These are phyloP conservation scores for Centropus unirufus DNA, from an alignment of 2,113 vertebrate species.

Conservation along the genomic window DNA sequence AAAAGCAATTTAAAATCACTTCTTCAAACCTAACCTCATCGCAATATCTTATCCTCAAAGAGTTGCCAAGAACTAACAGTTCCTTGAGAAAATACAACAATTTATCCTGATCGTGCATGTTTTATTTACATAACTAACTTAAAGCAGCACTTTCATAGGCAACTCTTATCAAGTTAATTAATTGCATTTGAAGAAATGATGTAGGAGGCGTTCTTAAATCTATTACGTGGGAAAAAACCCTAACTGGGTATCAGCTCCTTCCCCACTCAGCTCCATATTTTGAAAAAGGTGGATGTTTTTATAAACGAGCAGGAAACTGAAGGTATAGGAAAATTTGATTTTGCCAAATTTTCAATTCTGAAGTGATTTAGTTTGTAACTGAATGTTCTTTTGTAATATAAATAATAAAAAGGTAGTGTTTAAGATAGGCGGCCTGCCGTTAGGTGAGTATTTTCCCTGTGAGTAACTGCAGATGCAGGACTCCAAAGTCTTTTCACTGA, in stretches of 20 bases:
- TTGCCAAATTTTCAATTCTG: neutral
- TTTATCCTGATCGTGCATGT: neutral
- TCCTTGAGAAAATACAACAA: neutral
- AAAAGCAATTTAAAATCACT: neutral
- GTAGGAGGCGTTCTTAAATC: neutral
- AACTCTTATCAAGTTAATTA: neutral
- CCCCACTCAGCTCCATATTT: neutral
- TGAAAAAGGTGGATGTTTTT: neutral
- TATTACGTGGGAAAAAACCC: neutral
- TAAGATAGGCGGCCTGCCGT: neutral
- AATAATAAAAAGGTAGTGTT: neutral
- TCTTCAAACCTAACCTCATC: neutral
- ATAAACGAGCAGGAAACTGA: neutral
- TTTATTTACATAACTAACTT: neutral
- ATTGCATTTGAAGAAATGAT: neutral
- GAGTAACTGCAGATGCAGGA: neutral
- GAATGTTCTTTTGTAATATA: neutral
- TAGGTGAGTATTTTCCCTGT: neutral
- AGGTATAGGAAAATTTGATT: neutral
- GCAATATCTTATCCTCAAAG: neutral
- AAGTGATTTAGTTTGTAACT: neutral
- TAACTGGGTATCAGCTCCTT: neutral
- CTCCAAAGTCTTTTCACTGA: neutral
- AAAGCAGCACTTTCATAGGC: neutral
- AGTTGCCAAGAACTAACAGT: neutral